These are phyloP conservation scores for Merops nubicus DNA, from an alignment of 2,113 vertebrate genomes.

Conservation along the genomic window DNA sequence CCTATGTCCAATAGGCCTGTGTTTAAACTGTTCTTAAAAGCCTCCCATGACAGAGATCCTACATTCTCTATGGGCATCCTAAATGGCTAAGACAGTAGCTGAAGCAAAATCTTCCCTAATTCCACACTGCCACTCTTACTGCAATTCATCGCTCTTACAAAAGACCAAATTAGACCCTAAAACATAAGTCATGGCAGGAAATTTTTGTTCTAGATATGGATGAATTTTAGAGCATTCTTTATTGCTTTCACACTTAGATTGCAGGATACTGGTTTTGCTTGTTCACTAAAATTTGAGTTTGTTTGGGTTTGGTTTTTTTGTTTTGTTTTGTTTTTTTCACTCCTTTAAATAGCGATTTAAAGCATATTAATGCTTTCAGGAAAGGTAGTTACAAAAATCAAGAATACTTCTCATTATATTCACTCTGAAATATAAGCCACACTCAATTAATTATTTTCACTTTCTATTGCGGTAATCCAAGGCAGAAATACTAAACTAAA, in stretches of 20 bases:
- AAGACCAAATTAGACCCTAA: background rate
- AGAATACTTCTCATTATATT: background rate
- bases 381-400: background rate
- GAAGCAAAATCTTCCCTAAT: background rate
- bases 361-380: background rate
- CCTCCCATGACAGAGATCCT: background rate
- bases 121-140: background rate
- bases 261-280: background rate
- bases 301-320: no score
- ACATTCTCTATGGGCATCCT: background rate
- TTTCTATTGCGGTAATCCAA: background rate
- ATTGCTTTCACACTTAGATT: background rate
- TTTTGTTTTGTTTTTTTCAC: no score
- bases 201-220: background rate
- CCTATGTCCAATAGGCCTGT: background rate
- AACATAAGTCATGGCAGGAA: background rate
- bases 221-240: background rate
- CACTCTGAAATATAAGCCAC: background rate
- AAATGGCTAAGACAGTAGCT: background rate
- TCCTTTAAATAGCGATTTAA: background rate
- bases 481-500: background rate
- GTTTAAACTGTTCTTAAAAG: background rate
- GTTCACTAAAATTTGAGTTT: background rate
- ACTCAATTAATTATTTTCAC: background rate
- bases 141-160: background rate